A percentile compares a stretch with the other conserved stretches of the same genome.
Evolutionary conservation across 1,140 invertebrate species (phyloP).

Genomic region (Lucilia cuprina): DNA sequence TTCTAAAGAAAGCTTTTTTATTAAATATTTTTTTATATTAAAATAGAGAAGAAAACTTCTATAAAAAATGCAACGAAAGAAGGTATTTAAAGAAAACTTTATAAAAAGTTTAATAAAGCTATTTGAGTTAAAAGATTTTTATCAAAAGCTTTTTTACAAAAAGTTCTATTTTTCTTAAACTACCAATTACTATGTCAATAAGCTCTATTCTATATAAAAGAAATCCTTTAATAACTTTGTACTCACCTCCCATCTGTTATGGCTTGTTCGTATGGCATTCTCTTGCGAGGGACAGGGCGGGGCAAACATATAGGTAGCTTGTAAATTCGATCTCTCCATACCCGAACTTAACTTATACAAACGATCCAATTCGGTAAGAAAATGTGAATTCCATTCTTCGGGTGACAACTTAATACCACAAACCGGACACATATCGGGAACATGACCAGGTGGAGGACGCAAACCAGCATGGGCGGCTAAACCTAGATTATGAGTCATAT

Average conservation of each 20-base stretch:
- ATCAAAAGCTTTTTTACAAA: not conserved
- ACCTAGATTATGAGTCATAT: slow-evolving; percentile 42
- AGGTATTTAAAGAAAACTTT: too few relatives aligned
- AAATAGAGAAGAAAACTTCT: too few relatives aligned
- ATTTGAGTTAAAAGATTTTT: not conserved
- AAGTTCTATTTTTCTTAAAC: too few relatives aligned
- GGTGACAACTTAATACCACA: slow-evolving; percentile 78
- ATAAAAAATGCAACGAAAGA: too few relatives aligned
- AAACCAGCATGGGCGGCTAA: slow-evolving; percentile 43
- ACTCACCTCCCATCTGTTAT: slow-evolving; percentile 77
- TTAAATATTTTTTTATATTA: too few relatives aligned
- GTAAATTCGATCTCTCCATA: slow-evolving; percentile 63
- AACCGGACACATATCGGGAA: slow-evolving; percentile 71
- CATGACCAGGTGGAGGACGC: slow-evolving; percentile 39
- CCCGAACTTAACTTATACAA: slow-evolving; percentile 71
- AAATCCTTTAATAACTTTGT: not conserved
- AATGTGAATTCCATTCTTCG: slow-evolving; percentile 80
- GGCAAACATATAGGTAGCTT: slow-evolving; percentile 60
- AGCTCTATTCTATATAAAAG: not conserved
- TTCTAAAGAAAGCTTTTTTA: too few relatives aligned
- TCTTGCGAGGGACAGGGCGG: slow-evolving; percentile 62
- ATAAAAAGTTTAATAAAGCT: too few relatives aligned
- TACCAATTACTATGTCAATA: too few relatives aligned
- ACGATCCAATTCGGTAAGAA: slow-evolving; percentile 79
- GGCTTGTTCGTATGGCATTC: slow-evolving; percentile 65